Percentiles rank a stretch among this genome's conserved stretches.
These are phyloP conservation scores for Mus caroli DNA, from an alignment of 2,797 vertebrate genomes.

Conservation along the genomic window DNA sequence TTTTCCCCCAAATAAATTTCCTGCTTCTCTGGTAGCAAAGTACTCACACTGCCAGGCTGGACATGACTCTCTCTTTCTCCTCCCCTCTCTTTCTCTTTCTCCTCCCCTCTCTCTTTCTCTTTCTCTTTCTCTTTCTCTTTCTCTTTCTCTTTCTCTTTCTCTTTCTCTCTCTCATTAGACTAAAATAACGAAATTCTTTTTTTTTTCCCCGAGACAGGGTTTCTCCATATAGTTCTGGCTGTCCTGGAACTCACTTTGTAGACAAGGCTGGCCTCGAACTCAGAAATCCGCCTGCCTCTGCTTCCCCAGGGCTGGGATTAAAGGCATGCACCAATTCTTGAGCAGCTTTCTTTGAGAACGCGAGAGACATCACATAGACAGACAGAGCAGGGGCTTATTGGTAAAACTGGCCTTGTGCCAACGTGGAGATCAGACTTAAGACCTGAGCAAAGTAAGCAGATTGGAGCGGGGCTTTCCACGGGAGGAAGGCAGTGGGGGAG, in stretches of 20 bases:
- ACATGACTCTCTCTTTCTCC: constrained; percentile 2
- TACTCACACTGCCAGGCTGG: constrained; percentile 6
- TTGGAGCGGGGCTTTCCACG: background rate
- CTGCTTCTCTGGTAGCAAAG: constrained; percentile 45
- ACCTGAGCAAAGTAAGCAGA: background rate
- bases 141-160: background rate
- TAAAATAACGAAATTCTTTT: background rate
- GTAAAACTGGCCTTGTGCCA: background rate
- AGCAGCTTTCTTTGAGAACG: background rate
- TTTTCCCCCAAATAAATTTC: background rate
- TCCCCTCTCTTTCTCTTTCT: background rate
- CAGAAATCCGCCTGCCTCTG: too few relatives aligned
- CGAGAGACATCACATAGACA: too few relatives aligned
- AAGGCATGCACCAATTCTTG: background rate
- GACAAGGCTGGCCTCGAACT: too few relatives aligned
- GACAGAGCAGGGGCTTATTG: background rate
- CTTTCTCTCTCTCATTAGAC: background rate
- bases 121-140: background rate
- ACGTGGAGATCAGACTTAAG: background rate
- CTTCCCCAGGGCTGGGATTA: too few relatives aligned
- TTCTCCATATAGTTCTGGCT: too few relatives aligned
- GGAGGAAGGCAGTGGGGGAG: too few relatives aligned
- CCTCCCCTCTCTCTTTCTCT: background rate
- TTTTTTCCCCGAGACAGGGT: too few relatives aligned
- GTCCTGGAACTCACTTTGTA: too few relatives aligned